These are phyloP conservation scores for Aphidius colemani DNA, from an alignment of 2,888 invertebrate species.

Conservation along the genomic window DNA sequence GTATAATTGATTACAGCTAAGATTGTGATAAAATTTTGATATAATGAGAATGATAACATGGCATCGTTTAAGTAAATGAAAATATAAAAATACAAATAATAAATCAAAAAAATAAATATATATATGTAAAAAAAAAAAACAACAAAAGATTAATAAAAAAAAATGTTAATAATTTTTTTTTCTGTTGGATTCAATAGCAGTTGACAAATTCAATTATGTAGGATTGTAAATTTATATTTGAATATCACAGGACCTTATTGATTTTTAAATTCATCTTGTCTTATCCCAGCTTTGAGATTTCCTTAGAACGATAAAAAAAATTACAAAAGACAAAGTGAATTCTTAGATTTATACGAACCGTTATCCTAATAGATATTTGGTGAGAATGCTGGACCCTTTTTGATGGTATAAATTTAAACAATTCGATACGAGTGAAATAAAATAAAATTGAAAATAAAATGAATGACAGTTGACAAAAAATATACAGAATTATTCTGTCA, in stretches of 20 bases:
- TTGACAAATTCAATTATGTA: conserved; percentile 37
- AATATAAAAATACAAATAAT: conserved; percentile 28
- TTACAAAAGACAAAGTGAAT: conserved; percentile 29
- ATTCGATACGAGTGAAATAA: conserved; percentile 31
- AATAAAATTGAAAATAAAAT: conserved; percentile 37
- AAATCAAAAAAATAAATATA: conserved; percentile 20
- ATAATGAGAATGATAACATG: conserved; percentile 24
- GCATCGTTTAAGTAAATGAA: conserved; percentile 31
- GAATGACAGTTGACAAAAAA: conserved; percentile 27
- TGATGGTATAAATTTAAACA: conserved; percentile 24
- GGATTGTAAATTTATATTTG: conserved; percentile 40
- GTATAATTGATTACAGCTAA: conserved; percentile 38
- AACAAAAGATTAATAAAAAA: too few species aligned
- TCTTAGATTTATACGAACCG: conserved; percentile 37
- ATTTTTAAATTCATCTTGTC: conserved; percentile 38
- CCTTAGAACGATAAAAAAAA: conserved; percentile 23
- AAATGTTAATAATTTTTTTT: too few species aligned
- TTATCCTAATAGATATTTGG: conserved; percentile 35
- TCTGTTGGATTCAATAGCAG: not conserved
- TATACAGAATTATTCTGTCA: conserved; percentile 7
- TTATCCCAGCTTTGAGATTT: conserved; percentile 31
- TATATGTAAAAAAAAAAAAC: conserved; percentile 4
- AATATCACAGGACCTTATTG: conserved; percentile 38
- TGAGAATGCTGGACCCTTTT: conserved; percentile 17
- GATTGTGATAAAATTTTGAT: conserved; percentile 35